phyloP scores from a whole-genome alignment of 2,797 vertebrate genomes.

The Sciurus vulgaris region DNA sequence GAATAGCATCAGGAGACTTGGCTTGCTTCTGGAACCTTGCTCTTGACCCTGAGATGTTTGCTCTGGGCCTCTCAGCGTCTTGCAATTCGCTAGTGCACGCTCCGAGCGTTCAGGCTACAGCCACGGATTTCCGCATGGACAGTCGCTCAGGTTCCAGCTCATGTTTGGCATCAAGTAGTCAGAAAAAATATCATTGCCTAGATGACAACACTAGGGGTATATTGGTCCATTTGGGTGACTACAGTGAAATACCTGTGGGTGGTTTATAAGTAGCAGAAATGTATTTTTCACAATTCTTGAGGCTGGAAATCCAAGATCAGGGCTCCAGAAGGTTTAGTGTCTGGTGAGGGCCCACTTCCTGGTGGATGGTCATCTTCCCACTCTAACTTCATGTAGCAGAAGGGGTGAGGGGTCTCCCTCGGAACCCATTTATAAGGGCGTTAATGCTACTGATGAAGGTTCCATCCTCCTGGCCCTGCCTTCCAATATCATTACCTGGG shows the following conservation, averaged over 20 bases:
- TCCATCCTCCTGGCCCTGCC: neutral
- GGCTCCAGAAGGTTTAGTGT: neutral
- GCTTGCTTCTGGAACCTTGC: neutral
- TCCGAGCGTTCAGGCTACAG: fast-evolving
- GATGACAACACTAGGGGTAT: neutral
- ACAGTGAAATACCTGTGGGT: neutral
- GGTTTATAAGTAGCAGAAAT: neutral
- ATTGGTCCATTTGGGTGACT: too few relatives aligned
- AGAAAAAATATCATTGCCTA: neutral
- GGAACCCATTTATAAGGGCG: neutral
- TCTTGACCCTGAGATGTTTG: fast-evolving
- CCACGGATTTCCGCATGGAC: neutral
- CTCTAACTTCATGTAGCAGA: too few relatives aligned
- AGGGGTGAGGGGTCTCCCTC: neutral
- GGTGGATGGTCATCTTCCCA: neutral
- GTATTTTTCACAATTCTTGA: neutral
- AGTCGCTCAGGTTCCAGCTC: fast-evolving
- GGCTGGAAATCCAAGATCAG: neutral
- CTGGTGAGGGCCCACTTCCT: neutral
- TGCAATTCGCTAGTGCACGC: fast-evolving
- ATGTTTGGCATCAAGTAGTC: neutral
- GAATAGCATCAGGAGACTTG: neutral
- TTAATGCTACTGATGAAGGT: too few relatives aligned
- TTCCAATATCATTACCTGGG: too few relatives aligned
- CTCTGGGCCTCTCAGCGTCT: neutral